These are phyloP conservation scores for Clunio marinus DNA, from an alignment of 2,888 invertebrate species.

Conservation along the genomic window DNA sequence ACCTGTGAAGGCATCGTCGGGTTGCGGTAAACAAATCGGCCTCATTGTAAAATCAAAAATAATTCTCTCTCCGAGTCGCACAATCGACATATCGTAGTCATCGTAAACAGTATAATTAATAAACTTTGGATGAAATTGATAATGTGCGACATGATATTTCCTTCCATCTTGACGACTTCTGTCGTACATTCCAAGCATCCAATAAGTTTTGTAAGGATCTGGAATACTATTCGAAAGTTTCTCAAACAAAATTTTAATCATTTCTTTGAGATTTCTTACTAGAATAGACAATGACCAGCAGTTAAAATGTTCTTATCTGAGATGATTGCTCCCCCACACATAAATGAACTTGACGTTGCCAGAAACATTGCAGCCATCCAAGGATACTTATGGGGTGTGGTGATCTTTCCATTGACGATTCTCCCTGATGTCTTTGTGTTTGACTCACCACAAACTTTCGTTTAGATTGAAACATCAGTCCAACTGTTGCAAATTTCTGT, in stretches of 20 bases:
- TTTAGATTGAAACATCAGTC: not conserved
- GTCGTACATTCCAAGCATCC: slow-evolving; percentile 39
- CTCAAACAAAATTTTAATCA: not conserved
- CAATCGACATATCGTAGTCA: slow-evolving; percentile 28
- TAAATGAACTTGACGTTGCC: not conserved
- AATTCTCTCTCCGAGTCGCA: not conserved
- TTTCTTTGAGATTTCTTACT: slow-evolving; percentile 14
- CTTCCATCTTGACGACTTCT: not conserved
- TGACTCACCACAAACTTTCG: slow-evolving; percentile 26
- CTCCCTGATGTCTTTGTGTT: slow-evolving; percentile 6
- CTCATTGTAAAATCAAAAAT: not conserved
- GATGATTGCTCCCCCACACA: slow-evolving; percentile 40
- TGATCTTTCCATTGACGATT: slow-evolving; percentile 25
- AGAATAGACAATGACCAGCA: slow-evolving; percentile 40
- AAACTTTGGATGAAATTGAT: slow-evolving; percentile 36
- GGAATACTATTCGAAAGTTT: slow-evolving; percentile 6
- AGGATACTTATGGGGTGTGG: slow-evolving; percentile 25
- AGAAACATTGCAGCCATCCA: slow-evolving; percentile 37
- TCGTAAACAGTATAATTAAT: slow-evolving; percentile 25
- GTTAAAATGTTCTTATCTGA: slow-evolving; percentile 39
- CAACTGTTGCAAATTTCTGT: not conserved
- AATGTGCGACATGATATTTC: slow-evolving; percentile 23
- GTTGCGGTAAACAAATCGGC: slow-evolving; percentile 17
- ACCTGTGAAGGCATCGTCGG: slow-evolving; percentile 9
- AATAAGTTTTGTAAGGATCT: slow-evolving; percentile 17